Evolutionary conservation across 2,888 invertebrate species (phyloP), one percentile per base, ranked within the genome.

Genomic region (Bugula neritina): DNA sequence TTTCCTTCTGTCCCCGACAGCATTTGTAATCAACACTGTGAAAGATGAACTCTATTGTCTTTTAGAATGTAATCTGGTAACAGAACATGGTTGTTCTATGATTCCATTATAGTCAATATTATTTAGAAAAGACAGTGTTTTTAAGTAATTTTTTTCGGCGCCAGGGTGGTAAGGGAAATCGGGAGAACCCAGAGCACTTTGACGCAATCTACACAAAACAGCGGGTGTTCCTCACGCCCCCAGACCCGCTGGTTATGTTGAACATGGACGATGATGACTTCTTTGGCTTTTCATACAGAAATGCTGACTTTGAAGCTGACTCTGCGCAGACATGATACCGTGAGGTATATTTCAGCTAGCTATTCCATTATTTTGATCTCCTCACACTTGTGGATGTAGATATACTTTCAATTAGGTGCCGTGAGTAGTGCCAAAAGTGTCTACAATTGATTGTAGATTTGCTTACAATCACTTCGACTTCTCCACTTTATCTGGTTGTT

Each of bases 261-360:
- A 86, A 87, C 77, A 79, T 87, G 76, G 81, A 82, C 71, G 79
- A 73, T 31, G 79, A 80, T 75, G 98, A 98, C 87, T 99, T 99
- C 87, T 91, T 91, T 88, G 96, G 95, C 79, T 98, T 99, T 89
- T 95, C 97, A 74, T 99, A 92, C 88, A 90, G 96, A 84, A 99
- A 99, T n/a, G 29, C 2, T 1, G 63, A 63, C 31, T 63, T 31
- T 55, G 55, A 55, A 17, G 55, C 55, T 55, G 55, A 23, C 13
- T 55, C 55, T 17, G 3, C 55, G 10, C 43, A 43, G 17, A 43
- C 17, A 17, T 43, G 17, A 43, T n/a, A n/a, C n/a, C n/a, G n/a
- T n/a, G n/a, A n/a, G n/a, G n/a, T n/a, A n/a, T n/a, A n/a, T n/a
- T n/a, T n/a, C n/a, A n/a, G n/a, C n/a, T n/a, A n/a, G n/a, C n/a